Percentiles rank a stretch among this genome's conserved stretches.
phyloP scores from a whole-genome alignment of 1,140 invertebrate genomes.

The Diploscapter pachys region DNA sequence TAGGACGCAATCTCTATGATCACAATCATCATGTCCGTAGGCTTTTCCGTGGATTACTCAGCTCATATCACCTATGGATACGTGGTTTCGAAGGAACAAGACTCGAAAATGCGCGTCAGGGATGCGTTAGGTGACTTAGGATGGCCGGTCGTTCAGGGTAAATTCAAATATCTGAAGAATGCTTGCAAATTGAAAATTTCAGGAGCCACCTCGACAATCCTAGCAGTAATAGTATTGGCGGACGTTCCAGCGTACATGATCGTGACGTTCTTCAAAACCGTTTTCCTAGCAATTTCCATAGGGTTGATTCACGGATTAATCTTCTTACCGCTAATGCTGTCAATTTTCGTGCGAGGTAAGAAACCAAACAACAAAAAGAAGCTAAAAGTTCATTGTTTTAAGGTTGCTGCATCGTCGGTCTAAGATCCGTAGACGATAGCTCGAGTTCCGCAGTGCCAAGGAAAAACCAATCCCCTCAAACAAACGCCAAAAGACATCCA shows the following conservation, averaged over 20 bases:
- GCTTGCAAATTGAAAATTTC: constrained; percentile 56
- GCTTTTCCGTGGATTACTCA: constrained; percentile 94
- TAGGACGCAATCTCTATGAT: constrained; percentile 94
- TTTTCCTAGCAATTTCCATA: constrained; percentile 84
- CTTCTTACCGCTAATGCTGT: constrained; percentile 84
- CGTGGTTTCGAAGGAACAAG: constrained; percentile 73
- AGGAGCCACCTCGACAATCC: constrained; percentile 84
- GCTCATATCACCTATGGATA: constrained; percentile 96
- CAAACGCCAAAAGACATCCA: not conserved
- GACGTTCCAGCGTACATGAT: constrained; percentile 92
- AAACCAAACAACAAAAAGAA: not conserved
- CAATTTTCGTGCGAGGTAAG: constrained; percentile 67
- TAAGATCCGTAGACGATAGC: not conserved
- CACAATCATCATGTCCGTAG: constrained; percentile 96
- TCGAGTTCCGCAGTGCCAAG: not conserved
- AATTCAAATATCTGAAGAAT: not conserved
- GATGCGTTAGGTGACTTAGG: constrained; percentile 84
- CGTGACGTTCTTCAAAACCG: constrained; percentile 96
- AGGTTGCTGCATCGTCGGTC: constrained; percentile 11
- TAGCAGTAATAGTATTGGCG: constrained; percentile 80
- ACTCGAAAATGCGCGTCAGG: constrained; percentile 66
- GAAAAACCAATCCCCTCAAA: not conserved
- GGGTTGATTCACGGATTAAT: constrained; percentile 84
- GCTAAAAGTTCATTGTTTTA: not conserved
- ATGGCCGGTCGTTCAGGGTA: constrained; percentile 65